Base-by-base conservation (phyloP, 92 coral and sea anemone species). In the Siderastrea radians region DNA sequence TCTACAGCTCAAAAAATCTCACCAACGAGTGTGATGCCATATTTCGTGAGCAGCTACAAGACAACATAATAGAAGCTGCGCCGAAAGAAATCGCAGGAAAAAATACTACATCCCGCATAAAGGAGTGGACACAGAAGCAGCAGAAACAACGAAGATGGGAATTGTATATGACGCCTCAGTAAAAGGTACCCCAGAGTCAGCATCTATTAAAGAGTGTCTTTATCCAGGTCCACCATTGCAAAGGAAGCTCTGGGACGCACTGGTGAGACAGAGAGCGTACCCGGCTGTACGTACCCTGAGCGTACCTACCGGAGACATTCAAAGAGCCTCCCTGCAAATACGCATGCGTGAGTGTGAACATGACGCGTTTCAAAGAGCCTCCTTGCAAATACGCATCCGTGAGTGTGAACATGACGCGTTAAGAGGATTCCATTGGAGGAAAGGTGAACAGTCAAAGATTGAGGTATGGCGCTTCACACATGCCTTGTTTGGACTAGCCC, bases 401-500 rank as follows among this genome's bases (percentile, higher is more conserved):
- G 68, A 86, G 79, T 60, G 16, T 1, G 84, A 86, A 14, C 74
- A 77, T 7, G 86, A 79, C 68, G 80, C 91, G 7, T 55, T 64
- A 26, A 26, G 38, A 49, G 48, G 62, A 14, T 66, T 80, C 57
- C 85, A 80, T 19, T 80, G 85, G 85, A 65, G 62, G 46, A 67
- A 80, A 64, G 46, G 58, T 43, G 19, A 19, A 13, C 47, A 67
- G 14, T 44, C 44, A n/a, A 49, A 65, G 58, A 3, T 67, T 26
- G 72, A 80, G 60, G 17, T 15, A 44, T 66, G 51, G 9, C 70
- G 72, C 2, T 77, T 86, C 82, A 86, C 78, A 2, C 16, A 72
- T 3, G 90, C 84, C 45, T 16, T 86, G 61, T 77, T 77, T 11
- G 79, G 90, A 9, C 84, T 86, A 6, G 67, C 90, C 78, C 67